Base-by-base conservation (phyloP, 2,797 vertebrate species). In the Myoxocephalus aenaeus region DNA sequence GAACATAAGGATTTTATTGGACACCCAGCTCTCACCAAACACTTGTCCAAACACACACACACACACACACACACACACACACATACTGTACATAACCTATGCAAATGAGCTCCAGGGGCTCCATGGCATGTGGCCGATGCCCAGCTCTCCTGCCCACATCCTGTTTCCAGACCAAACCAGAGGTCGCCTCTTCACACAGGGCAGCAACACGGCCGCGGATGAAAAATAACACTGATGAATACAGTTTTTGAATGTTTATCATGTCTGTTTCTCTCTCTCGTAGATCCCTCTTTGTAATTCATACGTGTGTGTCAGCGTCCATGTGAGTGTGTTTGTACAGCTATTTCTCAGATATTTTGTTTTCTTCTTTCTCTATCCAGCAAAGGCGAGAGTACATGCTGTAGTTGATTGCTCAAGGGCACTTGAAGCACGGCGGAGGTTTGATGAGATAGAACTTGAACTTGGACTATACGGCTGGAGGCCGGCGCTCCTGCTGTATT, bases 61-160 rank as follows among this genome's bases (percentile, higher is more conserved):
- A 34, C 46, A 68, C 54, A 80, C 56, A 86, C 67, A 70, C 70
- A 70, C 70, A 54, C 50, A 29, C 63, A 83, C 62, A 54, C 83
- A 65, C 74, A 78, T 15, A 73, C 54, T 57, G 54, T 32, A 70
- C 75, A 71, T 11, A 86, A 82, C 67, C 77, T 87, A 90, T 91
- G 90, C 84, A 93, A 92, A 94, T 88, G 74, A 84, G 83, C 70
- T 85, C 83, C 79, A 83, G 87, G 82, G 86, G 90, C 81, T 91
- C 86, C 81, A 70, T 81, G 90, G 91, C 90, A 92, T 94, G 90
- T 92, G 91, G 88, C 92, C 81, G 85, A 90, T 87, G 83, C 90
- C 90, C 88, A 92, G 90, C 34, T 85, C 79, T 81, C 65, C 88
- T 87, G 87, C 92, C 95, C 94, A 95, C 94, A 92, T 93, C 87